A percentile compares a stretch with the other conserved stretches of the same genome.
Conservation (phyloP, 2,888 invertebrate genomes). For the Drosophila falleni region DNA sequence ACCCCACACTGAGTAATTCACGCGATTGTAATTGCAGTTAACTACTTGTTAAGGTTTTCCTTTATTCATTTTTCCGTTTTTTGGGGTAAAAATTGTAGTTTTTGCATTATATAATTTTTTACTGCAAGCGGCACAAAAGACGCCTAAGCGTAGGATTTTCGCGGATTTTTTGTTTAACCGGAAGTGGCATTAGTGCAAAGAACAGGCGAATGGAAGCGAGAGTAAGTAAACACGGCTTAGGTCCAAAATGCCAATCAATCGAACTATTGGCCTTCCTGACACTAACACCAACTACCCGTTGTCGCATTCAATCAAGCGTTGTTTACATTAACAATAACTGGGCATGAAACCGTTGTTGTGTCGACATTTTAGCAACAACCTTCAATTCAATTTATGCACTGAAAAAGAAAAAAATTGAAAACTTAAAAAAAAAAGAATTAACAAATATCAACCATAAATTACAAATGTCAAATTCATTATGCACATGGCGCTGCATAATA, state of each 20-base stretch:
- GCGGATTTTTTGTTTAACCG: conserved; percentile 70
- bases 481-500: conserved; percentile 81
- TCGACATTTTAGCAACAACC: conserved; percentile 63
- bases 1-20: conserved; percentile 49
- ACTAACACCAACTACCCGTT: conserved; percentile 7
- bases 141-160: conserved; percentile 67
- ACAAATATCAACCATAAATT: conserved; percentile 83
- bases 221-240: conserved; percentile 39
- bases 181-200: conserved; percentile 59
- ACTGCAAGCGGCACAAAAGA: conserved; percentile 47
- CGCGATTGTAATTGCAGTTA: conserved; percentile 72
- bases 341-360: conserved; percentile 84
- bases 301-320: conserved; percentile 49
- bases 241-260: conserved; percentile 42
- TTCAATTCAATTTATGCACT: conserved; percentile 57
- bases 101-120: conserved; percentile 52
- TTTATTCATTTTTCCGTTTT: conserved; percentile 9
- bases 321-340: conserved; percentile 82
- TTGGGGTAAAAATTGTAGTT: conserved; percentile 66
- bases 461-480: conserved; percentile 83
- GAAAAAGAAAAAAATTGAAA: conserved; percentile 23
- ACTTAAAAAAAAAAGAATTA: conserved; percentile 43
- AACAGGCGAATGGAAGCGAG: conserved; percentile 26
- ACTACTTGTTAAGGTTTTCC: conserved; percentile 56
- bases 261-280: conserved; percentile 9